phyloP scores from a whole-genome alignment of 2,797 vertebrate species.

The Neosalanx taihuensis region DNA sequence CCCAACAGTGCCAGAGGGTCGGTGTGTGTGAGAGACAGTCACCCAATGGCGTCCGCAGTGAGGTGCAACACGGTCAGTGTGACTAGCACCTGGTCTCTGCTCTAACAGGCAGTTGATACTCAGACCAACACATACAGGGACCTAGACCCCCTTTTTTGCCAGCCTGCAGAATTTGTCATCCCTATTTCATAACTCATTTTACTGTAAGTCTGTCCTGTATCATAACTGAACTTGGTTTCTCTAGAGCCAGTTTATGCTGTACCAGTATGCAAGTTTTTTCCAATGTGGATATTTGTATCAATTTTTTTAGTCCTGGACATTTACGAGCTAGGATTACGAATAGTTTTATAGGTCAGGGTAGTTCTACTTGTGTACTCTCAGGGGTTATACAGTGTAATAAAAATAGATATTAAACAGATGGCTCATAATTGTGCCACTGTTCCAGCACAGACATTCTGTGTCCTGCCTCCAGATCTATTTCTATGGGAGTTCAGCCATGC shows the following conservation, averaged over 20 bases:
- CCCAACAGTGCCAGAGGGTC: neutral
- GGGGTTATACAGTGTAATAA: neutral
- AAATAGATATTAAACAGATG: too few species aligned
- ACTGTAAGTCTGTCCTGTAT: neutral
- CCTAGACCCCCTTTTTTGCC: slow-evolving; percentile 12
- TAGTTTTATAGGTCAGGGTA: neutral
- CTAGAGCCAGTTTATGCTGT: neutral
- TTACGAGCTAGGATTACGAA: neutral
- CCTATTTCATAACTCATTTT: neutral
- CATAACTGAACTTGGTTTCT: neutral
- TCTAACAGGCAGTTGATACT: slow-evolving; percentile 30
- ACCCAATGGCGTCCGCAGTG: neutral
- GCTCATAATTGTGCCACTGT: too few species aligned
- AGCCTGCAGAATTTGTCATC: slow-evolving; percentile 23
- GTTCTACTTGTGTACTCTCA: neutral
- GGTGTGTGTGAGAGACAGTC: neutral
- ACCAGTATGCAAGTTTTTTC: neutral
- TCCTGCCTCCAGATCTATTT: too few species aligned
- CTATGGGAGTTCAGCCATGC: too few species aligned
- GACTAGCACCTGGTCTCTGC: slow-evolving; percentile 15
- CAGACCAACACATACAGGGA: neutral
- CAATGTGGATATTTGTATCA: too few species aligned
- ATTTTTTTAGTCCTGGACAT: neutral
- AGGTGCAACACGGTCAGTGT: slow-evolving; percentile 27
- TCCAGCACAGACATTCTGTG: too few species aligned